phyloP scores from a whole-genome alignment of 2,888 invertebrate genomes.

The Callyntrura guangdongensis region DNA sequence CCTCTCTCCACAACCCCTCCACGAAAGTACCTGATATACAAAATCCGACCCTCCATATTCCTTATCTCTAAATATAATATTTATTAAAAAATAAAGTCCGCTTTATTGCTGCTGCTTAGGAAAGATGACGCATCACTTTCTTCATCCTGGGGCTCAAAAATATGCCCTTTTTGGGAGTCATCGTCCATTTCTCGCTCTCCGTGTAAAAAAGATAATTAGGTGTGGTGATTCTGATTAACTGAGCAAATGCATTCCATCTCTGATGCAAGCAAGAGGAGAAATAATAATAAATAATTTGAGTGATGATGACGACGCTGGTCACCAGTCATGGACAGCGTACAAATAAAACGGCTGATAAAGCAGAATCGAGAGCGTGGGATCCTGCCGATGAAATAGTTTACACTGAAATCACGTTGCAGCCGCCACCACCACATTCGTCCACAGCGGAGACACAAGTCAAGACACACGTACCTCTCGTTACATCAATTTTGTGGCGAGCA shows the following conservation, averaged over 20 bases:
- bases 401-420: constrained; percentile 12
- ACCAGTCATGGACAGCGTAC: constrained; percentile 72
- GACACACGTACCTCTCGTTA: no score
- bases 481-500: no score
- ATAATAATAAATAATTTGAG: no score
- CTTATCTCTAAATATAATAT: no score
- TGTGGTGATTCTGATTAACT: not conserved
- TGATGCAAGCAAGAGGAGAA: no score
- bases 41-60: not conserved
- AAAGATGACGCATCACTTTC: constrained; percentile 65
- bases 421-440: not conserved
- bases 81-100: not conserved
- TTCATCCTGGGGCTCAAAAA: no score
- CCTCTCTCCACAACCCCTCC: not conserved
- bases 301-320: no score
- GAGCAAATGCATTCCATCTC: not conserved
- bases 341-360: constrained; percentile 69
- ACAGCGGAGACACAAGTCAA: no score
- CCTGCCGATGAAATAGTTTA: constrained; percentile 71
- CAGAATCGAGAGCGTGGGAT: constrained; percentile 72
- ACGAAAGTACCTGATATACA: not conserved
- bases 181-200: not conserved
- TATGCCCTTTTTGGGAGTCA: no score
- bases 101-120: constrained; percentile 35
- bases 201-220: not conserved